Evolutionary conservation across 2,888 invertebrate genomes (phyloP), one percentile per base, ranked within the genome.

Genomic region (Zeuzera pyrina): DNA sequence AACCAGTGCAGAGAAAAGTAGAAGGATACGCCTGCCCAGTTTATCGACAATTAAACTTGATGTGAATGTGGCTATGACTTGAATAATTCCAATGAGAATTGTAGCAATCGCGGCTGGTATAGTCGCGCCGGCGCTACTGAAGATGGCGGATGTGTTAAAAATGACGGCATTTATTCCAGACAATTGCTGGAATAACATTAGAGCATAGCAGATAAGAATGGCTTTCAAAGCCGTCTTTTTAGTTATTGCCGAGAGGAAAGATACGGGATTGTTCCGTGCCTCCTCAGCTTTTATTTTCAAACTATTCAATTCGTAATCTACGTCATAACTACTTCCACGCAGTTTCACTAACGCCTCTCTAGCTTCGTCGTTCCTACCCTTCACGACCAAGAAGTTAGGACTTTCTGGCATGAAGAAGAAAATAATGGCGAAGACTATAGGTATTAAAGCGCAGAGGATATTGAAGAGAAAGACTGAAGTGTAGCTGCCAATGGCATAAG

Each of bases 171-270:
- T 94, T 30, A 93, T 89, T 22, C 94, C 94, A 38, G 91, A 89
- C 34, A 95, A 78, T 63, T 96, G 96, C 60, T 97, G 97, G 74
- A 95, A 93, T 50, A 94, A 77, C 95, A 96, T 95, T 4, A 96
- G 84, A 2, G 90, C 88, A 56, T 91, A 88, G 42, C 89, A 89
- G 36, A 94, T 91, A 8, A 89, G 35, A 2, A 92, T 68, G 0
- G 90, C 92, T 57, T 88, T 90, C 12, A 87, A 62, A 0, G 91
- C 88, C 0, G 87, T 86, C 41, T 74, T 88, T 30, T 89, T 87
- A 2, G 78, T 81, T 7, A 91, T 85, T 0, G 88, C 86, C 1
- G 76, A 56, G 3, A 52, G 34, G 36, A 91, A 84, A 0, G 91
- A 86, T 0, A 86, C 69, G 1, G 84, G 83, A 34, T 86, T 85